These are phyloP conservation scores for Heliconius aoede DNA, from an alignment of 2,888 invertebrate genomes.

Conservation along the genomic window DNA sequence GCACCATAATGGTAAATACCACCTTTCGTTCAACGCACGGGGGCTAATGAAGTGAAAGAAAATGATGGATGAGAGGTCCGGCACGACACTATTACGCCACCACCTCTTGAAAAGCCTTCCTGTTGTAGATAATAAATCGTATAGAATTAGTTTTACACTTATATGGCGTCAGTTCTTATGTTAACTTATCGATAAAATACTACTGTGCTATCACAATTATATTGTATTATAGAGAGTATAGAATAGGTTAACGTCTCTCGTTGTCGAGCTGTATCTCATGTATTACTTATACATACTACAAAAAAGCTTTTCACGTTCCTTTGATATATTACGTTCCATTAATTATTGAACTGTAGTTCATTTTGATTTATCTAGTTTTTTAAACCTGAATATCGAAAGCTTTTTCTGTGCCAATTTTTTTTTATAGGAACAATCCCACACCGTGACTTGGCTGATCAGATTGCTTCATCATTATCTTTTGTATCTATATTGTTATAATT, in stretches of 20 bases:
- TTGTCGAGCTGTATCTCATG: background rate
- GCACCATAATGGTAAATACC: conserved; percentile 12
- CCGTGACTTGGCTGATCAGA: background rate
- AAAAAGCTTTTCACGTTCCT: background rate
- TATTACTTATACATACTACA: background rate
- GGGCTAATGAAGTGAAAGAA: conserved; percentile 77
- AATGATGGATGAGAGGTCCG: conserved; percentile 74
- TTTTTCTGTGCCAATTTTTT: background rate
- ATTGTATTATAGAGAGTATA: background rate
- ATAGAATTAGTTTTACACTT: conserved; percentile 1
- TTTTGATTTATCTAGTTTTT: conserved; percentile 63
- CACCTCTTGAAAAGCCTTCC: conserved; percentile 55
- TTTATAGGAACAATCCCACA: background rate
- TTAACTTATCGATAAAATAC: background rate
- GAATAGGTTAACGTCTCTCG: background rate
- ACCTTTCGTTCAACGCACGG: conserved; percentile 38
- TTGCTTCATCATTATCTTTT: conserved; percentile 2
- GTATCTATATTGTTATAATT: background rate
- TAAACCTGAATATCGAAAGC: background rate
- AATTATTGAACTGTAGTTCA: conserved; percentile 40
- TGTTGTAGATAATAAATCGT: conserved; percentile 15
- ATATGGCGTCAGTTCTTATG: background rate
- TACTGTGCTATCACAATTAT: background rate
- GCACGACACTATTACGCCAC: conserved; percentile 56
- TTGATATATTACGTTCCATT: conserved; percentile 10